Conservation (phyloP, 2,888 invertebrate species). For the Lithophane ornitopus region DNA sequence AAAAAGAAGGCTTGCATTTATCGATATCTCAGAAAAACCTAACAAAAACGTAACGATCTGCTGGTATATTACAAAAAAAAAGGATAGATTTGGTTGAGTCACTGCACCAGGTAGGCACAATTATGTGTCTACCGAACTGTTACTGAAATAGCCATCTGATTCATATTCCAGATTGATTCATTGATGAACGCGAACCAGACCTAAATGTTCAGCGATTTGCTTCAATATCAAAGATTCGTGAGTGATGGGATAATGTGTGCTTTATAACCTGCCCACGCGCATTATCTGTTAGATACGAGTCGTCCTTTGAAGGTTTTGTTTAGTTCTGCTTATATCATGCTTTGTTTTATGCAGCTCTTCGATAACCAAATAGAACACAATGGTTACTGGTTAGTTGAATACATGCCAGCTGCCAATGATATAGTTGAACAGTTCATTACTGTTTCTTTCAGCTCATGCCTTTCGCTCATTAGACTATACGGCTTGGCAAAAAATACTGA, state of each 20-base stretch:
- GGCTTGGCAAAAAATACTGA: conserved; percentile 49
- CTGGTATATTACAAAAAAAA: conserved; percentile 8
- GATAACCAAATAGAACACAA: conserved; percentile 40
- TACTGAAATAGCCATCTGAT: conserved; percentile 71
- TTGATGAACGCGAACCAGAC: conserved; percentile 63
- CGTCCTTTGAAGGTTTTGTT: conserved; percentile 57
- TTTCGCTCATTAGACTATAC: conserved; percentile 46
- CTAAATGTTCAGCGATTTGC: conserved; percentile 60
- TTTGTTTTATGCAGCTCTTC: conserved; percentile 57
- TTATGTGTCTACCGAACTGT: conserved; percentile 57
- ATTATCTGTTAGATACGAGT: conserved; percentile 54
- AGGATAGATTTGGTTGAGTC: conserved; percentile 48
- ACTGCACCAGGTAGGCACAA: conserved; percentile 59
- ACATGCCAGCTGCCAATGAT: conserved; percentile 36
- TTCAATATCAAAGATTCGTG: conserved; percentile 59
- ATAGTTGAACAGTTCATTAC: conserved; percentile 50
- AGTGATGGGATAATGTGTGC: conserved; percentile 55
- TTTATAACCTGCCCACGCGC: conserved; percentile 48
- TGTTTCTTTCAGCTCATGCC: conserved; percentile 52
- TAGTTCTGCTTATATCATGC: conserved; percentile 40
- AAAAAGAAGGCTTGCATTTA: conserved; percentile 30
- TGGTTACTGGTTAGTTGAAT: conserved; percentile 45
- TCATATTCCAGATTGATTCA: conserved; percentile 70
- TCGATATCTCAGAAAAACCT: conserved; percentile 4
- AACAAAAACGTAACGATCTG: not conserved